Conservation (phyloP, 2,888 invertebrate species). For the Drosophila subsilvestris region DNA sequence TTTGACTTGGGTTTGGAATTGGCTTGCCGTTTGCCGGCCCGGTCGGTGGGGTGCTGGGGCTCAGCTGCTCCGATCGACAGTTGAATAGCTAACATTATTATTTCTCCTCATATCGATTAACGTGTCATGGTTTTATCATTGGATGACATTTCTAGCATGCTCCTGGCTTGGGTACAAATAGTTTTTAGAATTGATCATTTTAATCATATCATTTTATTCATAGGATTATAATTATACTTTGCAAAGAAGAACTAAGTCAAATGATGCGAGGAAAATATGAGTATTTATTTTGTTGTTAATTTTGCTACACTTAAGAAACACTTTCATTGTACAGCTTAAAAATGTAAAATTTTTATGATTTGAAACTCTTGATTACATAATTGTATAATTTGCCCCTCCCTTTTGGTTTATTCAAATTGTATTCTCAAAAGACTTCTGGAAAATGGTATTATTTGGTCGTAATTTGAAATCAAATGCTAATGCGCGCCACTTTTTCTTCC, state of each 20-base stretch:
- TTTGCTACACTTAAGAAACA: constrained; percentile 4
- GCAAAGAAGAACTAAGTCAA: too few species aligned
- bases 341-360: neutral
- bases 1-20: constrained; percentile 22
- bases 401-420: constrained; percentile 10
- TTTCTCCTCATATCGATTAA: constrained; percentile 10
- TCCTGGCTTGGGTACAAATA: constrained; percentile 25
- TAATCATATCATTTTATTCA: neutral
- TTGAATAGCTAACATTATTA: neutral
- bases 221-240: neutral
- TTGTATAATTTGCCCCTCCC: neutral
- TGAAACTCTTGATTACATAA: neutral
- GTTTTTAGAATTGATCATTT: constrained; percentile 1
- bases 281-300: neutral
- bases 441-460: constrained; percentile 8
- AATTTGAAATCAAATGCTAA: constrained; percentile 29
- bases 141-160: constrained; percentile 18
- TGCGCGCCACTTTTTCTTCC: constrained; percentile 36
- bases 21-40: constrained; percentile 23
- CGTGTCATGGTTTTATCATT: constrained; percentile 20
- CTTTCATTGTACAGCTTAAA: neutral
- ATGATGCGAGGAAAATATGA: neutral
- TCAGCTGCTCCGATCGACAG: constrained; percentile 13
- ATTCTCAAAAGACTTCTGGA: constrained; percentile 44
- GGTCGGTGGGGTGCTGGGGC: constrained; percentile 30